Evolutionary conservation across 92 coral and sea anemone genomes (phyloP), one percentile per base, ranked within the genome.

Genomic region (Epizoanthus stellaris): DNA sequence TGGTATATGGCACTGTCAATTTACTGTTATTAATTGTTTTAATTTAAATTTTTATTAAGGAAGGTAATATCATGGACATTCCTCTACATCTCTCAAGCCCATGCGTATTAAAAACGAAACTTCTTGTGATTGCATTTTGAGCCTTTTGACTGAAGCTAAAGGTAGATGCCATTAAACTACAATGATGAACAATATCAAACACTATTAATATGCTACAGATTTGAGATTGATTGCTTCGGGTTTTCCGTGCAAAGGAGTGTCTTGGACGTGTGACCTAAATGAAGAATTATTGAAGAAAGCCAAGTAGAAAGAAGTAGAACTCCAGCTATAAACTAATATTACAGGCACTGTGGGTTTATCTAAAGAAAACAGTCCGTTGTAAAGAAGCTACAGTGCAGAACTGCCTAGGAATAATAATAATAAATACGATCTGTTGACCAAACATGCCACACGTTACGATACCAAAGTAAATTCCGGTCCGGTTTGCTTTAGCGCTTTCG

Each of bases 391-490:
- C 52, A 59, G 7, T 59, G 47, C 49, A 58, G 57, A 76, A 59
- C 36, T 19, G 47, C 40, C 54, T 13, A 3, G 53, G 47, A 14
- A 76, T 36, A 74, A 40, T n/a, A 79, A 36, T 21, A 23, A 40
- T 4, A 62, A 20, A 40, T 43, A 63, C n/a, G n/a, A n/a, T 45
- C 45, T 64, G 54, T 6, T 64, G 47, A 30, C 47, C 70, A 39
- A 40, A 79, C 83, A 79, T 20, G 60, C 23, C 70, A 62, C 83
- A 43, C 11, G 71, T 42, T 21, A 10, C 6, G 71, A 56, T 30
- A 76, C 69, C 19, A 60, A 69, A 34, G 23, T 13, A 2, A 52
- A 12, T 14, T 15, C 69, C 30, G 17, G 49, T 68, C n/a, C 69
- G 47, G 53, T 20, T 17, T 43, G 13, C 40, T 13, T 70, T 14